Evolutionary conservation across 2,888 invertebrate species (phyloP), one percentile per base, ranked within the genome.

Genomic region (Pherbina coryleti): DNA sequence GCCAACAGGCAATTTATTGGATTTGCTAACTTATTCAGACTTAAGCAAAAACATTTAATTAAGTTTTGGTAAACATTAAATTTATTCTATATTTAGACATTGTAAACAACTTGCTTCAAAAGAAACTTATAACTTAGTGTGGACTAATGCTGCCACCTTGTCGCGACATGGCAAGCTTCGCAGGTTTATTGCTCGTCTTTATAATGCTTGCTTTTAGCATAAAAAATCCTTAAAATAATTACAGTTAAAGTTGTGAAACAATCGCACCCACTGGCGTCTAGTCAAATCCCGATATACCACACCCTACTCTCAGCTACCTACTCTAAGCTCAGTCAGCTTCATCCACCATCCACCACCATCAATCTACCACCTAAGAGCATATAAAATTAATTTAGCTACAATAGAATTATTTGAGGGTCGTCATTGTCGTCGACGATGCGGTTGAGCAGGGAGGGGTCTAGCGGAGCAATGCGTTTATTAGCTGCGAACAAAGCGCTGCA

Each of bases 151-250:
- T 69, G 64, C 72, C 69, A 72, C 76, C 44, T 37, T 34, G 37
- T 37, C 37, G 19, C 64, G 37, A 17, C n/a, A 66, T 19, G 17
- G 31, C 34, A 64, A 5, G n/a, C 3, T 4, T 19, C 19, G 67
- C 7, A 19, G 4, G 28, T 69, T 49, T 69, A 49, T 69, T 62
- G 62, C 51, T 74, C 22, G 28, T 17, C 14, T 44, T 74, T 74
- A 25, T 44, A 74, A 62, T 28, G 73, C 5, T 28, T 11, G 28
- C 51, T 82, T 83, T 84, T 84, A 84, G 84, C 84, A 85, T 83
- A 84, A 84, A 84, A 82, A 84, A 85, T 85, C 85, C 85, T 85
- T 85, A 84, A 84, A 85, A 85, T 85, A 84, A 84, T 84, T 84
- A 84, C 84, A 82, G 84, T 83, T 84, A 34, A 14, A 31, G 3